These are phyloP conservation scores for Ischnus inquisitorius DNA, from an alignment of 2,888 invertebrate species.

Conservation along the genomic window DNA sequence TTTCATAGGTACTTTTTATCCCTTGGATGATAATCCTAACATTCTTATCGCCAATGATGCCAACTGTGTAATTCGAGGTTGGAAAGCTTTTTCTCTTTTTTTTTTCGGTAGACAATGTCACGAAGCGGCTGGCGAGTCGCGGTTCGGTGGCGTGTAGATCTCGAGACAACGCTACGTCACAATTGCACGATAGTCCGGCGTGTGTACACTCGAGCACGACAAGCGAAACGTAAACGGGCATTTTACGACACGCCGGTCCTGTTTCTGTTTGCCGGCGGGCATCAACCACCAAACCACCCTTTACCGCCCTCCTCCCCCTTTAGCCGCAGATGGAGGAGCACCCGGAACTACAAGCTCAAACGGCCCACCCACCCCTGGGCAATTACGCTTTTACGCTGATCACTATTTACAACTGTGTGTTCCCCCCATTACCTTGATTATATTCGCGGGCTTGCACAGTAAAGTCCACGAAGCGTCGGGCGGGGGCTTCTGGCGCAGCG, in stretches of 20 bases:
- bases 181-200: constrained; percentile 30
- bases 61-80: neutral
- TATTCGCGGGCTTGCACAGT: constrained; percentile 66
- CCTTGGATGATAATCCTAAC: too few species aligned
- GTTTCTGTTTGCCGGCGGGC: constrained; percentile 42
- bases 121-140: neutral
- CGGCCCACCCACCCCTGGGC: constrained; percentile 22
- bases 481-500: neutral
- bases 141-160: constrained; percentile 37
- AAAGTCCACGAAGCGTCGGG: neutral
- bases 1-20: too few species aligned
- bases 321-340: neutral
- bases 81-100: neutral
- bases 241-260: constrained; percentile 46
- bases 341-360: constrained; percentile 21
- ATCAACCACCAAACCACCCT: neutral
- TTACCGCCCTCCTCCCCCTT: too few species aligned
- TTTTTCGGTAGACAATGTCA: neutral
- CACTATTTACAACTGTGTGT: constrained; percentile 74
- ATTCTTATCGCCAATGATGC: too few species aligned
- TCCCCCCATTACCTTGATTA: constrained; percentile 74
- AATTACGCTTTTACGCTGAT: constrained; percentile 75
- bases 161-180: constrained; percentile 31
- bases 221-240: constrained; percentile 35
- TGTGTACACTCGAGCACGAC: constrained; percentile 21